Conservation (phyloP, 2,797 vertebrate species). For the Cygnus olor region DNA sequence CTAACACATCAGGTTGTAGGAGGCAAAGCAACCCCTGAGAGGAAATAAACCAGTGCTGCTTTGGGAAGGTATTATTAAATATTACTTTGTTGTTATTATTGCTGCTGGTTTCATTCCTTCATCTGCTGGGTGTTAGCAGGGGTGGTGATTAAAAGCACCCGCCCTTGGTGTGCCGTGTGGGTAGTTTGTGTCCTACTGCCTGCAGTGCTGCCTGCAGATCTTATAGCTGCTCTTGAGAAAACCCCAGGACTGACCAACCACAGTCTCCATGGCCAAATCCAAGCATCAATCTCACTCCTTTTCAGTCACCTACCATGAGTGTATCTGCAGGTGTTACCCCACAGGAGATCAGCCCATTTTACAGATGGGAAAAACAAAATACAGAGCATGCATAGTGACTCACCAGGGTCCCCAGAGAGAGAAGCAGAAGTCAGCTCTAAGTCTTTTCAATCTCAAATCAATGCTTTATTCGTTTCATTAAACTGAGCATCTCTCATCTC, state of each 20-base stretch:
- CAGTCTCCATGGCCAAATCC: neutral
- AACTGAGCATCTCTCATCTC: neutral
- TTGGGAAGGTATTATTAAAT: neutral
- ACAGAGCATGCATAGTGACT: neutral
- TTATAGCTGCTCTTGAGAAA: rapidly evolving
- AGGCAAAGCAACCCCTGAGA: neutral
- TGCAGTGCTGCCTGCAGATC: neutral
- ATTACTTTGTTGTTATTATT: neutral
- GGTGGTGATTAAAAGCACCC: neutral
- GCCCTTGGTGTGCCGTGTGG: rapidly evolving
- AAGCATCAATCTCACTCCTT: neutral
- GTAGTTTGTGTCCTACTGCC: neutral
- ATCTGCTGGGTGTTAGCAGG: neutral
- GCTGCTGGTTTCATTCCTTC: neutral
- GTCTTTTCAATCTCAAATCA: neutral
- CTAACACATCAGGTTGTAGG: neutral
- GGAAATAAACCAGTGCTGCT: neutral
- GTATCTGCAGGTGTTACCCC: neutral
- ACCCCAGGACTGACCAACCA: neutral
- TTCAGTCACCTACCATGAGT: neutral
- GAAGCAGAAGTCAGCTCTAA: neutral
- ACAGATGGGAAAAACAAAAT: neutral
- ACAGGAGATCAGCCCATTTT: neutral
- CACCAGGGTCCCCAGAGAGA: neutral
- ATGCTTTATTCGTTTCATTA: neutral